Conservation (phyloP, 1,140 invertebrate species). For the Drosophila mojavensis region DNA sequence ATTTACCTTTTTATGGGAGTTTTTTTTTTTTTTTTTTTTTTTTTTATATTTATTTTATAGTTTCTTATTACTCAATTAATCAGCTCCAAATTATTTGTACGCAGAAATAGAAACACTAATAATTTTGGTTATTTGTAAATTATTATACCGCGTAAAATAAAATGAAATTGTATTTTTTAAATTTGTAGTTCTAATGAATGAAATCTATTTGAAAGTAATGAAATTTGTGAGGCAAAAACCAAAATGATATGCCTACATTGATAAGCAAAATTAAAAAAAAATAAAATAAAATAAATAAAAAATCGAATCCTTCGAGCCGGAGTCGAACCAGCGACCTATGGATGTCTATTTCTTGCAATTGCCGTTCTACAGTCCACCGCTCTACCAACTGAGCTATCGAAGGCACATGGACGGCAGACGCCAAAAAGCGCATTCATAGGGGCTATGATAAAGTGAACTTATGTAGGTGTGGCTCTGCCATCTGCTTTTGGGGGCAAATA, state of each 20-base stretch:
- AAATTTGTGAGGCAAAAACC: neutral
- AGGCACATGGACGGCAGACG: slow-evolving; percentile 85
- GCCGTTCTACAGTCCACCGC: slow-evolving; percentile 91
- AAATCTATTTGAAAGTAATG: neutral
- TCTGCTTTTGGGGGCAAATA: neutral
- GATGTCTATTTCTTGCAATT: slow-evolving; percentile 77
- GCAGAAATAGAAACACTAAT: neutral
- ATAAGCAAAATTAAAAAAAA: neutral
- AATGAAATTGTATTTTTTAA: neutral
- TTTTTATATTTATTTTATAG: too few species aligned
- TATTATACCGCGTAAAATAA: neutral
- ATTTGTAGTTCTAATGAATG: neutral
- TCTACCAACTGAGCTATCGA: slow-evolving; percentile 95
- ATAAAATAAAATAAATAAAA: slow-evolving; percentile 9
- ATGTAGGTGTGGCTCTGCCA: too few species aligned
- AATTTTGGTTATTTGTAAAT: neutral
- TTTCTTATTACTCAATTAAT: neutral
- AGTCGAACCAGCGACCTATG: slow-evolving; percentile 89
- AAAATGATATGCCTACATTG: neutral
- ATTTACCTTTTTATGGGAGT: slow-evolving; percentile 39
- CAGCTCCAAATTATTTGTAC: neutral
- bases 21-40: slow-evolving; percentile 9
- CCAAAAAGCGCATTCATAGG: slow-evolving; percentile 1
- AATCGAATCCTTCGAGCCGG: slow-evolving; percentile 86
- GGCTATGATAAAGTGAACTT: neutral